phyloP scores from a whole-genome alignment of 2,113 vertebrate genomes.

The Notechis scutatus region DNA sequence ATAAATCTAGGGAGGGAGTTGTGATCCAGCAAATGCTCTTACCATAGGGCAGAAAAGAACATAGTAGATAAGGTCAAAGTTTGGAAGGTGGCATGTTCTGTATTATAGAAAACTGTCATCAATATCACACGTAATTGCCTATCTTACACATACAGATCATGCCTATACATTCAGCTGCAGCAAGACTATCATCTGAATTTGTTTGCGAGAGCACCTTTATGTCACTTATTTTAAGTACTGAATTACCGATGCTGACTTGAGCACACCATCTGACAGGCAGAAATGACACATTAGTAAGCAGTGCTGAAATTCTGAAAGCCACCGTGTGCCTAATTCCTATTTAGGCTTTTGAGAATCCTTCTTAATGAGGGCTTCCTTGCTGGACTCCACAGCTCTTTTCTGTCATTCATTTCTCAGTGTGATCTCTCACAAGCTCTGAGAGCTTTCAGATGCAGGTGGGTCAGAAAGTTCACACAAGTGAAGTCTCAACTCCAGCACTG shows the following conservation, averaged over 20 bases:
- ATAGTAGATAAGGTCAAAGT: neutral
- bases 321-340: conserved; percentile 16
- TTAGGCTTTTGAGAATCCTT: conserved; percentile 2
- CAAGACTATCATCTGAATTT: neutral
- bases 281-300: neutral
- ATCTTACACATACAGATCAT: neutral
- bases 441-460: conserved; percentile 20
- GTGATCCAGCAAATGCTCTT: neutral
- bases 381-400: neutral
- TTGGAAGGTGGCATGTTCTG: neutral
- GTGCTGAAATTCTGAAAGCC: neutral
- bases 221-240: conserved; percentile 1
- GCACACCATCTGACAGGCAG: neutral
- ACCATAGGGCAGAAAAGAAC: neutral
- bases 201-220: neutral
- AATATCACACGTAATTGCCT: neutral
- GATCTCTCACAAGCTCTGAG: conserved; percentile 10
- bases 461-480: neutral
- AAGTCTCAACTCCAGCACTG: neutral
- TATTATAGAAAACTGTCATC: neutral
- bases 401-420: neutral
- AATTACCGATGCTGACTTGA: neutral
- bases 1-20: neutral
- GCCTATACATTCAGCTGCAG: neutral
- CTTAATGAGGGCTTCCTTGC: neutral